Evolutionary conservation across 1,140 invertebrate genomes (phyloP).

Genomic region (Drosophila navojoa): DNA sequence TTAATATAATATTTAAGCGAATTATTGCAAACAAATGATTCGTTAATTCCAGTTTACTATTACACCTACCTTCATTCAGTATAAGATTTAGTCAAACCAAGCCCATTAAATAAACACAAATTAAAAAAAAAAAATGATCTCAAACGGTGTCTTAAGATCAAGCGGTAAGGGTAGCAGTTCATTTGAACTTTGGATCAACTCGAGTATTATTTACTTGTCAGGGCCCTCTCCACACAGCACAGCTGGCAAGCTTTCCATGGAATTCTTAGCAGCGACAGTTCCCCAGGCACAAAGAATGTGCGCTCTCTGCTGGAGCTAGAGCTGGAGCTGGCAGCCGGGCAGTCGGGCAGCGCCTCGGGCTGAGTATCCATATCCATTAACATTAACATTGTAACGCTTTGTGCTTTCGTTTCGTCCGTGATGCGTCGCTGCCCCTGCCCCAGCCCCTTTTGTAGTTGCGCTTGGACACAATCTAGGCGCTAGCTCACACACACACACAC

Average conservation of each 20-base stretch:
- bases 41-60: too few relatives aligned
- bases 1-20: too few relatives aligned
- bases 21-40: too few relatives aligned
- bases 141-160: too few relatives aligned
- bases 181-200: not conserved
- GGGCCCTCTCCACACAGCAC: not conserved
- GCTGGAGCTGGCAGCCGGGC: too few relatives aligned
- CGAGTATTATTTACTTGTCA: not conserved
- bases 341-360: constrained; percentile 13
- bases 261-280: constrained; percentile 3
- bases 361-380: constrained; percentile 67
- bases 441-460: constrained; percentile 21
- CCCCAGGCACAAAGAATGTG: constrained; percentile 5
- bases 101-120: too few relatives aligned
- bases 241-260: constrained; percentile 12
- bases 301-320: constrained; percentile 3
- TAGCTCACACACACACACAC: constrained; percentile 24
- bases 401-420: constrained; percentile 61
- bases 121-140: too few relatives aligned
- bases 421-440: constrained; percentile 34
- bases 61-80: too few relatives aligned
- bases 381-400: constrained; percentile 72
- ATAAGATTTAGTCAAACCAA: too few relatives aligned
- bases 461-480: constrained; percentile 54
- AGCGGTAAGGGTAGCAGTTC: too few relatives aligned